Evolutionary conservation across 2,797 vertebrate genomes (phyloP).

Genomic region (Limnodromus scolopaceus): DNA sequence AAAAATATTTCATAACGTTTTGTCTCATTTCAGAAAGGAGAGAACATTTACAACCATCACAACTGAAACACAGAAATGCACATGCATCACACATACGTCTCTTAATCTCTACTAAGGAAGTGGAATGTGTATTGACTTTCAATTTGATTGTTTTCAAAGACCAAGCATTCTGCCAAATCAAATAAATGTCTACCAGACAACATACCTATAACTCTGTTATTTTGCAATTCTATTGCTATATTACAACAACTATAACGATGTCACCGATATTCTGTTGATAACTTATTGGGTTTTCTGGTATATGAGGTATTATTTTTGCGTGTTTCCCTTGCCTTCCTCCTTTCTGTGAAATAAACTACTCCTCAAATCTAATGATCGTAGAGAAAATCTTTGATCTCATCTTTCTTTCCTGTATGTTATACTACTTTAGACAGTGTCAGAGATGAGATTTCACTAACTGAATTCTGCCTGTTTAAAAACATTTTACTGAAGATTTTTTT

Average conservation of each 20-base stretch:
- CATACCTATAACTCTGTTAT: neutral
- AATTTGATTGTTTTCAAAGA: conserved; percentile 45
- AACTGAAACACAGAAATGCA: neutral
- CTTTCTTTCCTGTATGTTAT: neutral
- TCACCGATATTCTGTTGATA: neutral
- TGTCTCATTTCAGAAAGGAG: neutral
- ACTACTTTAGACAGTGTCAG: neutral
- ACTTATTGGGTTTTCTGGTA: neutral
- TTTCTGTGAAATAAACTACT: neutral
- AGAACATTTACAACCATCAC: neutral
- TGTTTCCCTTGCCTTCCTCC: neutral
- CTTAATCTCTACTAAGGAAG: conserved; percentile 5
- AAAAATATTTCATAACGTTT: neutral
- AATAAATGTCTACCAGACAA: conserved; percentile 1
- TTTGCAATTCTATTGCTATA: neutral
- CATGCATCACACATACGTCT: neutral
- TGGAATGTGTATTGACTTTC: conserved; percentile 42
- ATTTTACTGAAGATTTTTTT: neutral
- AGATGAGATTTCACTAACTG: neutral
- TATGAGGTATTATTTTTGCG: neutral
- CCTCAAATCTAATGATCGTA: neutral
- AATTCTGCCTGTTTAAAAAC: neutral
- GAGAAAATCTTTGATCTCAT: neutral
- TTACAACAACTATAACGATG: neutral
- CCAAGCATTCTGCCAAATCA: neutral